Conservation (phyloP, 1,140 invertebrate genomes). For the Drosophila biarmipes region DNA sequence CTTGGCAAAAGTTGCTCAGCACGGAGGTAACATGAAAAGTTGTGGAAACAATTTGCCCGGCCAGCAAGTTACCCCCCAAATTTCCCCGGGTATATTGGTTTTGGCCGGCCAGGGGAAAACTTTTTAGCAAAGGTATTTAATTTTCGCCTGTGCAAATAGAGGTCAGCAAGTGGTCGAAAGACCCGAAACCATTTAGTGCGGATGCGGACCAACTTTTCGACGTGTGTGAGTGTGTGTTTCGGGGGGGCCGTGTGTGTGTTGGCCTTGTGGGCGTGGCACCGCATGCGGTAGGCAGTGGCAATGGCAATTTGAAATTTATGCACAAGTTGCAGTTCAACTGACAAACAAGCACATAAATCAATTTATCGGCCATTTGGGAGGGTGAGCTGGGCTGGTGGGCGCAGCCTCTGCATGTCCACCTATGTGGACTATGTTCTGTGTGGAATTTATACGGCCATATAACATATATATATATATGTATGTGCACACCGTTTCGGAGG, state of each 20-base stretch:
- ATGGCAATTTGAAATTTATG: constrained; percentile 73
- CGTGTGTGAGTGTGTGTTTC: constrained; percentile 29
- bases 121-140: constrained; percentile 5
- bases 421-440: constrained; percentile 3
- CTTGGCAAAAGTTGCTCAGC: constrained; percentile 53
- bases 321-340: constrained; percentile 76
- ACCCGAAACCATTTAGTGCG: not conserved
- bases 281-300: constrained; percentile 37
- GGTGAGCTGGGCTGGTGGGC: not conserved
- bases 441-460: not conserved
- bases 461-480: not conserved
- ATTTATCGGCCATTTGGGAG: constrained; percentile 61
- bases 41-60: constrained; percentile 70
- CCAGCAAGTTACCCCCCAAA: constrained; percentile 9
- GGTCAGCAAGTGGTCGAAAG: constrained; percentile 28
- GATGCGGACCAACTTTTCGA: constrained; percentile 35
- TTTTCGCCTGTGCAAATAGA: constrained; percentile 11
- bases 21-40: constrained; percentile 66
- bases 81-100: constrained; percentile 12
- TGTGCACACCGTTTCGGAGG: not conserved
- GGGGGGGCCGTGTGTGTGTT: not conserved
- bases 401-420: constrained; percentile 10
- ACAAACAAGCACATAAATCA: constrained; percentile 79
- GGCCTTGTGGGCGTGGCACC: constrained; percentile 13
- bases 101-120: not conserved